Evolutionary conservation across 2,113 vertebrate species (phyloP).

Genomic region (Aphelocoma coerulescens): DNA sequence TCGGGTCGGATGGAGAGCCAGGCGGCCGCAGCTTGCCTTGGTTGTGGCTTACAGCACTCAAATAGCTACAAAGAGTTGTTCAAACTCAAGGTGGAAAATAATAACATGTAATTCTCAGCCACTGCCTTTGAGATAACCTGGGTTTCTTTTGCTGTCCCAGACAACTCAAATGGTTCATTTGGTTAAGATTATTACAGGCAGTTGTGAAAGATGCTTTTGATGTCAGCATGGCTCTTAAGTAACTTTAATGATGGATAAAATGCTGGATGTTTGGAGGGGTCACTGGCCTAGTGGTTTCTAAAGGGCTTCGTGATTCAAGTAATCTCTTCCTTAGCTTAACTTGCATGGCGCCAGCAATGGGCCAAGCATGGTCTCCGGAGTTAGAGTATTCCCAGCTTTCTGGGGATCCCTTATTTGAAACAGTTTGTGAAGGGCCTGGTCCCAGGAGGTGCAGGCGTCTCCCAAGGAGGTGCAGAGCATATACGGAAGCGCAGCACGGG

Average conservation of each 20-base stretch:
- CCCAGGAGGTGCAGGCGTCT: background rate
- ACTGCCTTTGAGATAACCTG: background rate
- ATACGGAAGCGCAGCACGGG: accelerated
- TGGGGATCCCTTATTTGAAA: background rate
- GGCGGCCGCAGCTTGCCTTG: background rate
- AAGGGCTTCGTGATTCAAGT: background rate
- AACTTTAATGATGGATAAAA: background rate
- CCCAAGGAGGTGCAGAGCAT: background rate
- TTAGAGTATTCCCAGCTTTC: background rate
- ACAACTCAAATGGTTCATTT: background rate
- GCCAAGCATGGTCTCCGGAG: accelerated
- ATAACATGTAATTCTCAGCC: background rate
- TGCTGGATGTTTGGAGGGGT: background rate
- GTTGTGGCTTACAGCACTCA: background rate
- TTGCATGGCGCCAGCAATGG: accelerated
- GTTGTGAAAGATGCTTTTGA: background rate
- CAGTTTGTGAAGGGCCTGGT: background rate
- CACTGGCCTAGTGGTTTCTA: background rate
- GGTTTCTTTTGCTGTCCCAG: background rate
- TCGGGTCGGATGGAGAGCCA: background rate
- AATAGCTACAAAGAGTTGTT: background rate
- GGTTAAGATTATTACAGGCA: background rate
- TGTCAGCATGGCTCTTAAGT: background rate
- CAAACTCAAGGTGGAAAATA: background rate
- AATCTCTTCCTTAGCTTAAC: background rate